Percentiles rank a stretch among this genome's conserved stretches.
phyloP scores from a whole-genome alignment of 2,113 vertebrate genomes.

The Macrotus californicus region DNA sequence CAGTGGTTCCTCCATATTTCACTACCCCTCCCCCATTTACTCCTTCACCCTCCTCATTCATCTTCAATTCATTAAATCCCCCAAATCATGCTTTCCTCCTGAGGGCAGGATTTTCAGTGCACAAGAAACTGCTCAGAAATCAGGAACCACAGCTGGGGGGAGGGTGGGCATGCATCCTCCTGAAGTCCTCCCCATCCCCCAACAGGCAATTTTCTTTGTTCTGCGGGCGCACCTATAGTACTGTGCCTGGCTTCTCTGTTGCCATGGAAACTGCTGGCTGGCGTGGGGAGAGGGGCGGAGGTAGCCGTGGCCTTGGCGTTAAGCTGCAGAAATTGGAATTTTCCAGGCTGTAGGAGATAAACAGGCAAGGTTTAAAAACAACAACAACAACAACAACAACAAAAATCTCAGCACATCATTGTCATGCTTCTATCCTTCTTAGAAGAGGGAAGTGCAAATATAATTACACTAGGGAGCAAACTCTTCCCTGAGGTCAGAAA shows the following conservation, averaged over 20 bases:
- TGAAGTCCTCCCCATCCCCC: not conserved
- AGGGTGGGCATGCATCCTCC: rapidly evolving
- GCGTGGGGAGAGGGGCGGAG: not conserved
- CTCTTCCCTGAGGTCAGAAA: not conserved
- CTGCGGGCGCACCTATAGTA: not conserved
- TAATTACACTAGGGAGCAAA: rapidly evolving
- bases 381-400: too few species aligned
- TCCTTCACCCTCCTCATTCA: not conserved
- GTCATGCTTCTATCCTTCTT: not conserved
- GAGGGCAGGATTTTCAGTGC: not conserved
- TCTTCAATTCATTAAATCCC: not conserved
- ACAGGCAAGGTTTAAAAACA: not conserved
- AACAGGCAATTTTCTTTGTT: not conserved
- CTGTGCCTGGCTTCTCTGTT: not conserved
- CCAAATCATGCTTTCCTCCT: not conserved
- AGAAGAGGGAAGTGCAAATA: not conserved
- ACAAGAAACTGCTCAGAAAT: not conserved
- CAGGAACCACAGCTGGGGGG: not conserved
- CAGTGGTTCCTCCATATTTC: rapidly evolving
- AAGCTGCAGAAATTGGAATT: not conserved
- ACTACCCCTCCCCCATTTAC: not conserved
- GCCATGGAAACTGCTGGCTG: not conserved
- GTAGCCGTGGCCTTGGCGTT: not conserved
- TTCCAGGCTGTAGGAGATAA: not conserved
- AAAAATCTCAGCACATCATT: too few species aligned